Conservation (phyloP, 2,888 invertebrate species). For the Anoplius nigerrimus region DNA sequence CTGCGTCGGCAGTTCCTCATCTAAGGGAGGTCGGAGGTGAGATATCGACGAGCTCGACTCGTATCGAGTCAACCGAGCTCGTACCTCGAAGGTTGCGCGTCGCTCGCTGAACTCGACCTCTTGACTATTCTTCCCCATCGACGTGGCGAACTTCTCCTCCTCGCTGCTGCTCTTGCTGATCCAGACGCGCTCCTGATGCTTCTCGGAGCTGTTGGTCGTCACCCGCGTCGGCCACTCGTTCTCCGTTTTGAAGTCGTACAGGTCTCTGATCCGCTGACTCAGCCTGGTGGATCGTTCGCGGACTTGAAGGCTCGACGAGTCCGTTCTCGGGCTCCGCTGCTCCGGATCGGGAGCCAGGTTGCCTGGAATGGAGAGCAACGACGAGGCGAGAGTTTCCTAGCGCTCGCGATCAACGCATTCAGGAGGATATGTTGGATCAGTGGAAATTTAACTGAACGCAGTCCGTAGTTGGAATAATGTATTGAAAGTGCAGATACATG, state of each 20-base stretch:
- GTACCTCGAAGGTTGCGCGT: slow-evolving; percentile 39
- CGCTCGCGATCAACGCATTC: not conserved
- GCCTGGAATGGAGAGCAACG: not conserved
- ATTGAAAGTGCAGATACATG: too few relatives aligned
- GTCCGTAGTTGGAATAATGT: too few relatives aligned
- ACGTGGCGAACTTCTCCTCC: slow-evolving; percentile 41
- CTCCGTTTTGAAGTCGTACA: slow-evolving; percentile 67
- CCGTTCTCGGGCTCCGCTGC: not conserved
- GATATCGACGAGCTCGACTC: slow-evolving; percentile 15
- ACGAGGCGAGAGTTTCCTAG: not conserved
- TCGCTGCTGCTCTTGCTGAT: slow-evolving; percentile 63
- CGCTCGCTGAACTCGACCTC: slow-evolving; percentile 64
- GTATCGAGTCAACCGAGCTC: not conserved
- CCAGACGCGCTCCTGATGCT: slow-evolving; percentile 47
- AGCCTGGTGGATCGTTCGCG: slow-evolving; percentile 36
- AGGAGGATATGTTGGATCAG: too few relatives aligned
- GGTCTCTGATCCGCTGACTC: slow-evolving; percentile 64
- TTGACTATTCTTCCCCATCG: slow-evolving; percentile 57
- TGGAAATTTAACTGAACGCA: too few relatives aligned
- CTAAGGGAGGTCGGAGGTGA: slow-evolving; percentile 9
- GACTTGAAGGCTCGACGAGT: not conserved
- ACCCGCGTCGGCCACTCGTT: slow-evolving; percentile 63
- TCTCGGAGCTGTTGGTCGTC: not conserved
- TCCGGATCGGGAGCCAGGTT: not conserved
- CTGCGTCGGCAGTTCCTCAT: slow-evolving; percentile 3